Conservation (phyloP, 2,113 vertebrate genomes). For the Chroicocephalus ridibundus region DNA sequence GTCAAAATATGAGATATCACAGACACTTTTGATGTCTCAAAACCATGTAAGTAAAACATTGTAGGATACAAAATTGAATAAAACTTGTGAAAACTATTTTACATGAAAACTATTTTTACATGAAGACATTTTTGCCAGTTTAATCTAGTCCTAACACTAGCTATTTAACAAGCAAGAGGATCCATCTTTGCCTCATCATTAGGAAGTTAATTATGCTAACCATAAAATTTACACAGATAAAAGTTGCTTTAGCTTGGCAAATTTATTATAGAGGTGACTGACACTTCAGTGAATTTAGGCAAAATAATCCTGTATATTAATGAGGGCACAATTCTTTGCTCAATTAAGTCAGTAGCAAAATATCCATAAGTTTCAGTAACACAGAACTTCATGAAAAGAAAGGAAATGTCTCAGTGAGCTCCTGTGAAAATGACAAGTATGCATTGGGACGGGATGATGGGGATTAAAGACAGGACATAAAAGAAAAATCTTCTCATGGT, state of each 20-base stretch:
- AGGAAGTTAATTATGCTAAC: not conserved
- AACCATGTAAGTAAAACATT: not conserved
- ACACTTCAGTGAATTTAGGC: not conserved
- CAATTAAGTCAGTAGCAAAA: not conserved
- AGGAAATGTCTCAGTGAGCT: not conserved
- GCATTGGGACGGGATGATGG: not conserved
- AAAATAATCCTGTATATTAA: not conserved
- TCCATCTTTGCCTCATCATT: not conserved
- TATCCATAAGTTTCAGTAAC: not conserved
- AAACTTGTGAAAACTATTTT: not conserved
- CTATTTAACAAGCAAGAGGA: not conserved
- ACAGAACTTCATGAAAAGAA: not conserved
- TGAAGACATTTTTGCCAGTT: not conserved
- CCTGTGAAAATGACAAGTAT: not conserved
- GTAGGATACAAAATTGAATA: not conserved
- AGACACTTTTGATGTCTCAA: not conserved
- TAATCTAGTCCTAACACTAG: not conserved
- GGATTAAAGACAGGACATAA: not conserved
- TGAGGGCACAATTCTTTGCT: not conserved
- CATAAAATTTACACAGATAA: not conserved
- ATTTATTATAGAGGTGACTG: not conserved
- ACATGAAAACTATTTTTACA: not conserved
- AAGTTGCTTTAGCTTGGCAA: not conserved
- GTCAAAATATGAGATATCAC: not conserved
- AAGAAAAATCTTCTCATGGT: not conserved